A percentile compares a stretch with the other conserved stretches of the same genome.
Conservation (phyloP, 1,140 invertebrate species). For the Carposina sasakii region DNA sequence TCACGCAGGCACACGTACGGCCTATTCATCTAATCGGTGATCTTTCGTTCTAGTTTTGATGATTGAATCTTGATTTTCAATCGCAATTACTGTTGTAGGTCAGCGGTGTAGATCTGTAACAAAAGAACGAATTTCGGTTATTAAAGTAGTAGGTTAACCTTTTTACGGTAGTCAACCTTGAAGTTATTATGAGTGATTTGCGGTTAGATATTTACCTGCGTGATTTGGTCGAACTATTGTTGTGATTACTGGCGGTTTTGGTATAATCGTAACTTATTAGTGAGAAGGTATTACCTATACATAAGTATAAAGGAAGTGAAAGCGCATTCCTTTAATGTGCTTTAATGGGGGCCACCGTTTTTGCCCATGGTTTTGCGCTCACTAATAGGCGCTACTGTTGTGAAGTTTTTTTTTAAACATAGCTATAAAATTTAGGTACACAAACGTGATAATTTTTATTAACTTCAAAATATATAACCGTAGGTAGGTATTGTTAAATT, state of each 20-base stretch:
- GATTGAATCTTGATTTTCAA: constrained; percentile 26
- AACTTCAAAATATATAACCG: too few relatives aligned
- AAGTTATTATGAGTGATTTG: constrained; percentile 32
- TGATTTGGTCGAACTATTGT: constrained; percentile 15
- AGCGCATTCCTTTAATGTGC: too few relatives aligned
- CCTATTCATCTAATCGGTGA: constrained; percentile 26
- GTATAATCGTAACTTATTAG: too few relatives aligned
- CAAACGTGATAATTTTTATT: too few relatives aligned
- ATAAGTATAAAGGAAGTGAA: too few relatives aligned
- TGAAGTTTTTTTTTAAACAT: too few relatives aligned
- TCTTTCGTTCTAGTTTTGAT: constrained; percentile 24
- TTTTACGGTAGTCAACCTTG: constrained; percentile 44
- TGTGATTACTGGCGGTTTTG: constrained; percentile 2
- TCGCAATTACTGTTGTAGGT: constrained; percentile 23
- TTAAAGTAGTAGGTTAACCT: constrained; percentile 40
- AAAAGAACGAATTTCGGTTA: constrained; percentile 38
- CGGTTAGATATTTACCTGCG: constrained; percentile 42
- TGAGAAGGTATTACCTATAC: too few relatives aligned
- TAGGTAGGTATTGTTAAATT: too few relatives aligned
- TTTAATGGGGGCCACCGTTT: too few relatives aligned
- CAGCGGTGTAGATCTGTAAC: constrained; percentile 40
- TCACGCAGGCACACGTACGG: constrained; percentile 10
- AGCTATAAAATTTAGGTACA: too few relatives aligned
- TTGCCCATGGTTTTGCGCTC: too few relatives aligned
- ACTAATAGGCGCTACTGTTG: too few relatives aligned